Evolutionary conservation across 1,140 invertebrate genomes (phyloP), one percentile per base, ranked within the genome.

Genomic region (Parasteatoda tepidariorum): DNA sequence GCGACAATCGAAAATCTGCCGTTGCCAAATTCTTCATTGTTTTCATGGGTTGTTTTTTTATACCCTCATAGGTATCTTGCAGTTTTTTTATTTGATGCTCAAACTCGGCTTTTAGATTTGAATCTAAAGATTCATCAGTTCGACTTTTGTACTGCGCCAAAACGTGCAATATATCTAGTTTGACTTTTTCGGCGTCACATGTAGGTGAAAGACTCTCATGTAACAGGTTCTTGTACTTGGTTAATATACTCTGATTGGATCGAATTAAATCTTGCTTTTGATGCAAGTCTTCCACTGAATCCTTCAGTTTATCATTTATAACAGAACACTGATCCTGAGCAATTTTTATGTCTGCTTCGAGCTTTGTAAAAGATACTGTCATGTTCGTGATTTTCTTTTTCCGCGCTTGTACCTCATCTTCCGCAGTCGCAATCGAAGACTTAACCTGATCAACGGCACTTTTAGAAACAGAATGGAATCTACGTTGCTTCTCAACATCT

Each of bases 1-100:
- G 78, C 3, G 78, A 70, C 33, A 82, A 24, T n/a, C 55, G 38
- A 28, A 82, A 82, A 11, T 71, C 78, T 3, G 66, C 78, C 54
- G 34, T 5, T 9, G 66, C 34, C 18, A 33, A 31, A 7, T 82
- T 34, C 18, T 55, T 82, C 55, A 64, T 48, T 2, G 55, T 33
- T 31, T 48, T 41, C 1, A 18, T 28, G 18, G 78, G 78, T 5
- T 82, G 48, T 0, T 13, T 13, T 31, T 71, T 82, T 15, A 82
- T 70, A 13, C 7, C 11, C 3, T 55, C 26, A 31, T 59, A 71
- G 0, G 34, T 57, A 15, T 48, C 13, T 15, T 62, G 11, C 18
- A 82, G 22, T 11, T 67, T 38, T 2, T 71, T 5, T 4, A 82
- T 28, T 31, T 82, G 78, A 26, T 41, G 28, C 4, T 26, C 22